Conservation (phyloP, 1,140 invertebrate genomes). For the Lepidurus apus region DNA sequence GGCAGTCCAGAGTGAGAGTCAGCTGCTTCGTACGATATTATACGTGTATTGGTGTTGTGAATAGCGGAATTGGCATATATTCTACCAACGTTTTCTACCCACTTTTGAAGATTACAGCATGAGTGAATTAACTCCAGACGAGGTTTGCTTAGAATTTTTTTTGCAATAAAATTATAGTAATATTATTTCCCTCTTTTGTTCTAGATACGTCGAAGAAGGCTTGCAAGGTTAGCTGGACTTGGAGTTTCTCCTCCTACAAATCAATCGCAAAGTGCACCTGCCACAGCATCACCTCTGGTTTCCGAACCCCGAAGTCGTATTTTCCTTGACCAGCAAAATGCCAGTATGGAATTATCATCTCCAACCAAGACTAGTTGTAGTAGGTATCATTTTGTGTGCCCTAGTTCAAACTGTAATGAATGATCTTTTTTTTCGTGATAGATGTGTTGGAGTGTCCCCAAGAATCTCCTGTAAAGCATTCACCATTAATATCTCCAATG, state of each 20-base stretch:
- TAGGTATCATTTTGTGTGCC: neutral
- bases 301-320: conserved; percentile 30
- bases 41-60: neutral
- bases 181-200: conserved; percentile 36
- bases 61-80: neutral
- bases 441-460: conserved; percentile 37
- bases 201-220: conserved; percentile 61
- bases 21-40: too few relatives aligned
- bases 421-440: conserved; percentile 39
- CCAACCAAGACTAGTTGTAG: conserved; percentile 43
- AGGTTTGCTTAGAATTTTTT: conserved; percentile 50
- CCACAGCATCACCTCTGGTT: conserved; percentile 28
- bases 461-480: conserved; percentile 34
- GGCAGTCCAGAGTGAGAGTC: too few relatives aligned
- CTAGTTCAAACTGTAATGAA: conserved; percentile 34
- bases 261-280: conserved; percentile 27
- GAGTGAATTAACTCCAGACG: conserved; percentile 68
- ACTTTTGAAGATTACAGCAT: conserved; percentile 44
- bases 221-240: conserved; percentile 57
- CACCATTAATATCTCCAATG: conserved; percentile 23
- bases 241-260: conserved; percentile 41
- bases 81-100: neutral
- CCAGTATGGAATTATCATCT: conserved; percentile 38
- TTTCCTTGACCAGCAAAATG: conserved; percentile 40
- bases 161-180: conserved; percentile 29